A percentile compares a stretch with the other conserved stretches of the same genome.
Evolutionary conservation across 1,140 invertebrate genomes (phyloP).

Genomic region (Drosophila rufa): DNA sequence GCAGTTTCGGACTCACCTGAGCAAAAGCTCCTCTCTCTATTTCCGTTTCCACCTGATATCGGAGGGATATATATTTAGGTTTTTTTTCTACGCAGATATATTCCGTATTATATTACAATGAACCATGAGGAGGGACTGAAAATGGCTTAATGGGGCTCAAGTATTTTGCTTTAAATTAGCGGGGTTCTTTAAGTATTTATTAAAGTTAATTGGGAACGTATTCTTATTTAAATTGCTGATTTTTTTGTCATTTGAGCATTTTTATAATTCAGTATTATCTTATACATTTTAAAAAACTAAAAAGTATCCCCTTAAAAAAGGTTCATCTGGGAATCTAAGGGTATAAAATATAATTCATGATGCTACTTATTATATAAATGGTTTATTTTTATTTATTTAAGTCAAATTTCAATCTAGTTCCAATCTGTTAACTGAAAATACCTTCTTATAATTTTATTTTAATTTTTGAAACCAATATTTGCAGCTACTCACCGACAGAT

Average conservation of each 20-base stretch:
- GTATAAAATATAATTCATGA: too few relatives aligned
- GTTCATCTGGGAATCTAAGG: too few relatives aligned
- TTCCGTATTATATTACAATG: constrained; percentile 53
- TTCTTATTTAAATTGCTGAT: too few relatives aligned
- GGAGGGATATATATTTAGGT: constrained; percentile 17
- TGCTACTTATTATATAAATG: not conserved
- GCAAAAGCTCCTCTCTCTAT: constrained; percentile 46
- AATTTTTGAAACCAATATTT: constrained; percentile 34
- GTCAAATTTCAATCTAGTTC: too few relatives aligned
- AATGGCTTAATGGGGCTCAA: not conserved
- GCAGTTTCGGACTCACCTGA: constrained; percentile 43
- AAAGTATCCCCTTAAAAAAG: too few relatives aligned
- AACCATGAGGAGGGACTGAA: not conserved
- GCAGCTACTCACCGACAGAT: constrained; percentile 77
- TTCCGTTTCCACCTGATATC: constrained; percentile 61
- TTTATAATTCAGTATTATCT: too few relatives aligned
- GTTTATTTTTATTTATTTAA: not conserved
- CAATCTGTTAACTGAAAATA: too few relatives aligned
- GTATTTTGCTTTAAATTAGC: not conserved
- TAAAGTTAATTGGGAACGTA: too few relatives aligned
- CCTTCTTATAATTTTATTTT: not conserved
- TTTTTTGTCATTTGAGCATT: too few relatives aligned
- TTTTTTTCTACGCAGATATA: constrained; percentile 18
- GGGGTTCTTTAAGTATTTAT: not conserved
- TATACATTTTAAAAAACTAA: too few relatives aligned